Evolutionary conservation across 2,113 vertebrate genomes (phyloP).

Genomic region (Heterotis niloticus): DNA sequence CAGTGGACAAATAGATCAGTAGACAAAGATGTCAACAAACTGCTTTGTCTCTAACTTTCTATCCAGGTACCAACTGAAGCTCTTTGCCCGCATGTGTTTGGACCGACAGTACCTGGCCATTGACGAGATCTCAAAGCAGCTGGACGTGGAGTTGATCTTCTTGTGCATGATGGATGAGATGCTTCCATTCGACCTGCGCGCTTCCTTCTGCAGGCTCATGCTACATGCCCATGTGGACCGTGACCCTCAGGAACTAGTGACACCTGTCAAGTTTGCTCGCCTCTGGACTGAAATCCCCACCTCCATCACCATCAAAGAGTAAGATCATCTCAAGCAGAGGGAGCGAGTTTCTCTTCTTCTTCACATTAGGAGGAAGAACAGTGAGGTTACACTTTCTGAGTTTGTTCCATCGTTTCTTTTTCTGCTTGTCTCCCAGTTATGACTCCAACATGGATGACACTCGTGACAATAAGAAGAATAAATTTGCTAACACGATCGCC

Average conservation of each 20-base stretch:
- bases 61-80: constrained; percentile 91
- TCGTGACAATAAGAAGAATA: constrained; percentile 94
- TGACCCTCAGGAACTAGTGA: constrained; percentile 94
- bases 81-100: constrained; percentile 94
- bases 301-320: constrained; percentile 96
- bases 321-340: constrained; percentile 31
- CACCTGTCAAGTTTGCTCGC: constrained; percentile 90
- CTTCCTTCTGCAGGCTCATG: constrained; percentile 98
- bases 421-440: constrained; percentile 65
- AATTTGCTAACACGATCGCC: constrained; percentile 90
- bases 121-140: constrained; percentile 93
- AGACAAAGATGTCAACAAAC: background rate
- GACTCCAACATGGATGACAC: constrained; percentile 91
- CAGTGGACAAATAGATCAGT: background rate
- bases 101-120: constrained; percentile 97
- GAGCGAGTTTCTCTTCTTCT: background rate
- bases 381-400: too few species aligned
- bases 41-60: background rate
- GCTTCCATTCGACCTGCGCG: constrained; percentile 88
- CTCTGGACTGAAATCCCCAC: constrained; percentile 96
- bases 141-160: constrained; percentile 93
- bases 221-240: constrained; percentile 92
- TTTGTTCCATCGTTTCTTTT: background rate
- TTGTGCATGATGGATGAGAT: constrained; percentile 96
- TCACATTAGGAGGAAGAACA: too few species aligned